A percentile compares a stretch with the other conserved stretches of the same genome.
phyloP scores from a whole-genome alignment of 2,888 invertebrate genomes.

The Pterostichus niger region DNA sequence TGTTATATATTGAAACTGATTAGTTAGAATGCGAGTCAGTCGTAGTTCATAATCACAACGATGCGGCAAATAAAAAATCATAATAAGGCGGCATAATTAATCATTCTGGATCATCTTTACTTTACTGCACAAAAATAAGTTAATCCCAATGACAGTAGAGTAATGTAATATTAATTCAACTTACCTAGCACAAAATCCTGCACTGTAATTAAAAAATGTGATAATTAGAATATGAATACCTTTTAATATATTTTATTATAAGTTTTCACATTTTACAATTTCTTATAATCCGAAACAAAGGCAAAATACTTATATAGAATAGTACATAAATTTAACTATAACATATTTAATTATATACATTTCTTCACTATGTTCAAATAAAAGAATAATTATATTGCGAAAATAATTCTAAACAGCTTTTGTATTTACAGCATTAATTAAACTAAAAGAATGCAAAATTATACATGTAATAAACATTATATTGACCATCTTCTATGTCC shows the following conservation, averaged over 20 bases:
- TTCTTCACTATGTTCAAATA: constrained; percentile 6
- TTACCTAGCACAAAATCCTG: no score
- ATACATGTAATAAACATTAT: constrained; percentile 65
- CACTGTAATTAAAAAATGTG: neutral
- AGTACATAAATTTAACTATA: constrained; percentile 62
- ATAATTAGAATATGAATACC: neutral
- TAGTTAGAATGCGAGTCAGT: no score
- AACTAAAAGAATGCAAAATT: constrained; percentile 37
- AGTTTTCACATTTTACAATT: constrained; percentile 66
- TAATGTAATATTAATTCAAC: no score
- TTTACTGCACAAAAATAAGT: no score
- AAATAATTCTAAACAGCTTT: constrained; percentile 7
- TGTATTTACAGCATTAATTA: constrained; percentile 53
- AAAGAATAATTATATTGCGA: constrained; percentile 4
- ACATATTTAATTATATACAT: constrained; percentile 64
- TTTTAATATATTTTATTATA: constrained; percentile 65
- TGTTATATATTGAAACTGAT: no score
- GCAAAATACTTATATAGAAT: constrained; percentile 57
- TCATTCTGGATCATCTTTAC: no score
- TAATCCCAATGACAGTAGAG: no score
- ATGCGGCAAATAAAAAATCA: no score
- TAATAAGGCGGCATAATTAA: no score
- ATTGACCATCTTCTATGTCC: constrained; percentile 64
- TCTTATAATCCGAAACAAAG: constrained; percentile 61
- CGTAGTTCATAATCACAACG: no score